These are phyloP conservation scores for Oriolus oriolus DNA, from an alignment of 2,113 vertebrate species.

Conservation along the genomic window DNA sequence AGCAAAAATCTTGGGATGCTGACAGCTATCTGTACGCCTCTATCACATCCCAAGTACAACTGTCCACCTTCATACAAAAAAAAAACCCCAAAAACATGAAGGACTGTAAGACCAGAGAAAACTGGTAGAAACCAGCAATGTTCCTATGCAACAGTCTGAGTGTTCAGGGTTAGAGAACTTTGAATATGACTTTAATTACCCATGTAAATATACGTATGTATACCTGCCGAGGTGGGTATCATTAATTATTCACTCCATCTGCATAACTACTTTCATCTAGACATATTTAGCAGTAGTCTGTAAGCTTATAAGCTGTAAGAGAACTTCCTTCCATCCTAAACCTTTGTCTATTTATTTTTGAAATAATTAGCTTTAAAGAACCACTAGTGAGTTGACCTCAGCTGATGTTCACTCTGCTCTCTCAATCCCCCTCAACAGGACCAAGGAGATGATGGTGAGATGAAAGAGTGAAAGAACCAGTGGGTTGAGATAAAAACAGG, in stretches of 20 bases:
- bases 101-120: neutral
- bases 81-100: neutral
- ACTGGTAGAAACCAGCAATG: neutral
- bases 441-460: neutral
- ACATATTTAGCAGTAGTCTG: neutral
- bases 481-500: neutral
- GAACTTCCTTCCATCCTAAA: neutral
- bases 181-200: neutral
- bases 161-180: neutral
- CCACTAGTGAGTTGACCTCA: neutral
- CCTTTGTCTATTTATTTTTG: neutral
- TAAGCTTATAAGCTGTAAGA: neutral
- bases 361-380: neutral
- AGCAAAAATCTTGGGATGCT: neutral
- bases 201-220: neutral
- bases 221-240: rapidly evolving
- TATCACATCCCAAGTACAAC: neutral
- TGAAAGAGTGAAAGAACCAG: neutral
- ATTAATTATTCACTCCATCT: neutral
- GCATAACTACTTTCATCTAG: neutral
- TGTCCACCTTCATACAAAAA: neutral
- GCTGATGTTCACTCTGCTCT: neutral
- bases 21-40: neutral
- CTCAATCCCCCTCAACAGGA: neutral
- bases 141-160: neutral